Evolutionary conservation across 2,113 vertebrate species (phyloP), one percentile per base, ranked within the genome.

Genomic region (Otocyon megalotis): DNA sequence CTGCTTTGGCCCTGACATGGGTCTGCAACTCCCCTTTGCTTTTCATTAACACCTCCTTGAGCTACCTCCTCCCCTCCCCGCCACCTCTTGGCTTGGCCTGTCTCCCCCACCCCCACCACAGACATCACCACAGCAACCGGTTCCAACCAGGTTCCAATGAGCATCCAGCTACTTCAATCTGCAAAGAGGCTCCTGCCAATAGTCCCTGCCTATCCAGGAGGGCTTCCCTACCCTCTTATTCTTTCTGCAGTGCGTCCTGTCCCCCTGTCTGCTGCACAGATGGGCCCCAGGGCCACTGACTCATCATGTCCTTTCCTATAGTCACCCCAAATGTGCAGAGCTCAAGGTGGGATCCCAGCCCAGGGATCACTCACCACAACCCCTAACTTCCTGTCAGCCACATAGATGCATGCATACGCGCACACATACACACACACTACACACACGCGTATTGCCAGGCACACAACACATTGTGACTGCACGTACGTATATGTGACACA

Each of bases 1-100:
- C 94, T 93, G 85, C 82, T 93, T 32, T 94, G 80, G 92, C 88
- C 88, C 89, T 74, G 93, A 96, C 90, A 88, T 35, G 16, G 60
- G 86, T 82, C 93, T 92, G 93, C 58, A 92, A 32, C 35, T 54
- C 77, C 53, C 69, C 65, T 72, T 97, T 63, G 62, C 19, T 28
- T 93, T 97, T 98, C 96, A 98, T 98, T 98, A 98, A 93, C 96
- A 92, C 71, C 48, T 85, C 93, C 90, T 97, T 88, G 76, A 76
- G 89, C 84, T 90, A 28, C 93, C 32, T 86, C 92, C 77, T 14
- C 35, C 82, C 85, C 87, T 91, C 83, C 96, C 93, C 76, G 0
- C 72, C 30, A 8, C 88, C 97, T 93, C 84, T 87, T 88, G 96
- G 96, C 90, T 84, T 88, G 71, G 72, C 32, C 97, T 60, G 69